Evolutionary conservation across 35 echinoderm and acorn worm genomes (phyloP).

Genomic region (Stichopus chloronotus): DNA sequence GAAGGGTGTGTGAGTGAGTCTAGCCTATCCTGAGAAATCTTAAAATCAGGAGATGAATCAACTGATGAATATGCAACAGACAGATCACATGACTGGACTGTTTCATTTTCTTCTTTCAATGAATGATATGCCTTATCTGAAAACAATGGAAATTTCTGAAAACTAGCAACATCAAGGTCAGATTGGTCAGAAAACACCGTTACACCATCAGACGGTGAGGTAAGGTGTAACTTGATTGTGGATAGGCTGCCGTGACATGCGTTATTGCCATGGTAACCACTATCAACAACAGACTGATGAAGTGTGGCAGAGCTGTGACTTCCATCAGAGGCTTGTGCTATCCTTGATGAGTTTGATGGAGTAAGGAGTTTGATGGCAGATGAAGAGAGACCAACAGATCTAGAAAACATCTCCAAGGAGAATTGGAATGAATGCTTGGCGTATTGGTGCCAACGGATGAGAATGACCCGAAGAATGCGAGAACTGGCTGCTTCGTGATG

Average conservation of each 20-base stretch:
- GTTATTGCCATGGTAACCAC: conserved; percentile 41
- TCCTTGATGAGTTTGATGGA: conserved; percentile 3
- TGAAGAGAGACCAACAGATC: background rate
- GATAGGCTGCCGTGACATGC: background rate
- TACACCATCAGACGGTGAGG: background rate
- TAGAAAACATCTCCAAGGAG: background rate
- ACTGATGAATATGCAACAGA: conserved; percentile 25
- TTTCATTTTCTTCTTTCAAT: background rate
- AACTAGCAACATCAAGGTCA: background rate
- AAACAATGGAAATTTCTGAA: background rate
- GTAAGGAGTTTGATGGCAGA: background rate
- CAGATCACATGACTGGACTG: background rate
- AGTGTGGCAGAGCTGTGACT: background rate
- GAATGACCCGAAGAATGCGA: background rate
- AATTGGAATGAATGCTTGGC: conserved; percentile 14
- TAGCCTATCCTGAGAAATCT: background rate
- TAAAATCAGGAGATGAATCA: background rate
- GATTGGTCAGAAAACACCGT: background rate
- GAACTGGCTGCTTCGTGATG: background rate
- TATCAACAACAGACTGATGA: conserved; percentile 32
- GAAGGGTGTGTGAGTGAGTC: background rate
- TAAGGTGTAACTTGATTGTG: background rate
- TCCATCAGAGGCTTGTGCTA: background rate
- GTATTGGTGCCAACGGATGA: background rate
- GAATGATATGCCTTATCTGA: background rate